Base-by-base conservation (phyloP, 35 echinoderm and acorn worm genomes). In the Stichopus chloronotus region DNA sequence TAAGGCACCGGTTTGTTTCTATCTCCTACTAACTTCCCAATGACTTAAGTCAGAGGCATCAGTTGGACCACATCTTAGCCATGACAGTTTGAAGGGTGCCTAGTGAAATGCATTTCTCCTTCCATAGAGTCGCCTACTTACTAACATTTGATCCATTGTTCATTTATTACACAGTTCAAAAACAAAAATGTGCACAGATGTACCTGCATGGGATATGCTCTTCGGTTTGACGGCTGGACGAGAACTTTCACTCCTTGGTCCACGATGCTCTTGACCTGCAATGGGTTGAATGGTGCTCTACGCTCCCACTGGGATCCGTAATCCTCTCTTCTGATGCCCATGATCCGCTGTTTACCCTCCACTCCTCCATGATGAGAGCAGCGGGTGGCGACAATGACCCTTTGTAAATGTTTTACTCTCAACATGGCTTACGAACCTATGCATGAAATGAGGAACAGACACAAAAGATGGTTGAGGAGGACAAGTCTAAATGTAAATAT, bases 131-230 rank as follows among this genome's bases (percentile, higher is more conserved):
- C 30, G 30, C 30, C 1, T 43, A 43, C 30, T 43, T 1, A 43
- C 30, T 43, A 43, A 43, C 30, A 43, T 43, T 43, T 43, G 30
- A 43, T 43, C 30, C 30, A 43, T 43, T 43, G 30, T 43, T 43
- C 30, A 43, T 43, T 43, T 43, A 43, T 3, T 43, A 43, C 30
- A 43, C 30, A 43, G 0, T 43, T 43, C 30, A 43, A 43, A 43
- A 43, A 43, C 30, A 43, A 43, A 43, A 43, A 43, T 43, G 30
- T 43, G 3, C 0, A 43, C 30, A 43, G 30, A 0, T 19, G 58
- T 94, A 96, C 97, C 95, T 98, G 93, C 92, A 98, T 94, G 52
- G 97, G 95, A 60, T 98, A 98, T n/a, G 97, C 97, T 84, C 97
- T 96, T 72, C 97, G 87, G 77, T 98, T 95, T 19, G 93, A 94